These are phyloP conservation scores for Hemiscyllium ocellatum DNA, from an alignment of 2,113 vertebrate genomes.

Conservation along the genomic window DNA sequence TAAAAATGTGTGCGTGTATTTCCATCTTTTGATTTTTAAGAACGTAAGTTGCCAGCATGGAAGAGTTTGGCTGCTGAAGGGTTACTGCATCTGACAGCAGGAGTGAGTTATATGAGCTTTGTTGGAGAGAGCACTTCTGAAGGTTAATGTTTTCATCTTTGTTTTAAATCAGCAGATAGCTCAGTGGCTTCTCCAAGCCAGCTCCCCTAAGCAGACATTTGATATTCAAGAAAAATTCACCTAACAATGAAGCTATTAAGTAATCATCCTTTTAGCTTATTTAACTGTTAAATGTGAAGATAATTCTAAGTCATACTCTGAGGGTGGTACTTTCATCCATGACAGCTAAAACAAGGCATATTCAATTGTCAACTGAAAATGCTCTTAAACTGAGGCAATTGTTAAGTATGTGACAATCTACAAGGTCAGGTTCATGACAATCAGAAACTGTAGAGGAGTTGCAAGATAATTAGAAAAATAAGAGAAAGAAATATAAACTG, in stretches of 20 bases:
- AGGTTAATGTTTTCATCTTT: not conserved
- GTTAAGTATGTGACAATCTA: not conserved
- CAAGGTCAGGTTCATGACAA: not conserved
- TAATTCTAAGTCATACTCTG: not conserved
- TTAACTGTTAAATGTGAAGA: not conserved
- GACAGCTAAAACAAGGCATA: not conserved
- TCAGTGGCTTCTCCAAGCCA: not conserved
- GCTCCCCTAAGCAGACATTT: not conserved
- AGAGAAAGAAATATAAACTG: not conserved
- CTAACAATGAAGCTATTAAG: not conserved
- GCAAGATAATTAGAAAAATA: not conserved
- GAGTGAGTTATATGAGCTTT: not conserved
- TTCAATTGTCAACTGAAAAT: not conserved
- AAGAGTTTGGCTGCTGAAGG: not conserved
- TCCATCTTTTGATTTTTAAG: not conserved
- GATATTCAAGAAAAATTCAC: not conserved
- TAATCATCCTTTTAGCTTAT: not conserved
- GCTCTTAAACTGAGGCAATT: not conserved
- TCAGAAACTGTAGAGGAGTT: not conserved
- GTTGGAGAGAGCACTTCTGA: not conserved
- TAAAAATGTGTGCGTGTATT: not conserved
- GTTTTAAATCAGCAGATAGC: not conserved
- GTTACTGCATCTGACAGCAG: not conserved
- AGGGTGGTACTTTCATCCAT: not conserved
- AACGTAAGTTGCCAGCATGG: not conserved